Evolutionary conservation across 1,140 invertebrate species (phyloP).

Genomic region (Musca vetustissima): DNA sequence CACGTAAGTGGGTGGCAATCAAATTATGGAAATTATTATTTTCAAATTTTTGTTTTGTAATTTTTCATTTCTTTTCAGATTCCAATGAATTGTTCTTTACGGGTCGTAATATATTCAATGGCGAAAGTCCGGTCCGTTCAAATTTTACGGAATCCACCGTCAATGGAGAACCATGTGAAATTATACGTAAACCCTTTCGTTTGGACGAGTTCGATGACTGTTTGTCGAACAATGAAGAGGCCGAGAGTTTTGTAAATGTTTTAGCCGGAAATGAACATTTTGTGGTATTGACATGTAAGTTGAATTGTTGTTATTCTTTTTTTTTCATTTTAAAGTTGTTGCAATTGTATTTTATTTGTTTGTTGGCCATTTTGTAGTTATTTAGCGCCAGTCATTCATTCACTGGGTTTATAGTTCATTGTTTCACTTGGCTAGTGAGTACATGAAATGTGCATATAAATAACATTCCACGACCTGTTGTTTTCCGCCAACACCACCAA

Average conservation of each 20-base stretch:
- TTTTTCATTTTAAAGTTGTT: neutral
- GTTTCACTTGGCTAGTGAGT: neutral
- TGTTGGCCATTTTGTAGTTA: slow-evolving; percentile 6
- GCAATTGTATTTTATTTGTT: neutral
- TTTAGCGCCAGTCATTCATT: neutral
- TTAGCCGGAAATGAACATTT: slow-evolving; percentile 52
- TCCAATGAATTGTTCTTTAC: slow-evolving; percentile 54
- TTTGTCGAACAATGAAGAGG: slow-evolving; percentile 46
- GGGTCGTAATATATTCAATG: slow-evolving; percentile 49
- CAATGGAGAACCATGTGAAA: slow-evolving; percentile 38
- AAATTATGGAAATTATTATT: slow-evolving; percentile 1
- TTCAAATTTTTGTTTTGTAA: neutral
- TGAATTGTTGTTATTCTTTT: neutral
- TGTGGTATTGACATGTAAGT: slow-evolving; percentile 51
- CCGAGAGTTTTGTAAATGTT: slow-evolving; percentile 45
- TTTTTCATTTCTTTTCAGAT: slow-evolving; percentile 34
- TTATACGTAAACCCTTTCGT: slow-evolving; percentile 50
- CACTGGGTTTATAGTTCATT: neutral
- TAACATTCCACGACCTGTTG: neutral
- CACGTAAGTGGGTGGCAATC: slow-evolving; percentile 40
- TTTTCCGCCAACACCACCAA: neutral
- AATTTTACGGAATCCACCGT: slow-evolving; percentile 43
- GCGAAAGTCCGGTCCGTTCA: slow-evolving; percentile 42
- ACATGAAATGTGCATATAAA: slow-evolving; percentile 18
- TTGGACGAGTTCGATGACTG: slow-evolving; percentile 51